Percentiles rank a stretch among this genome's conserved stretches.
Conservation (phyloP, 1,140 invertebrate species). For the Anastrepha obliqua region DNA sequence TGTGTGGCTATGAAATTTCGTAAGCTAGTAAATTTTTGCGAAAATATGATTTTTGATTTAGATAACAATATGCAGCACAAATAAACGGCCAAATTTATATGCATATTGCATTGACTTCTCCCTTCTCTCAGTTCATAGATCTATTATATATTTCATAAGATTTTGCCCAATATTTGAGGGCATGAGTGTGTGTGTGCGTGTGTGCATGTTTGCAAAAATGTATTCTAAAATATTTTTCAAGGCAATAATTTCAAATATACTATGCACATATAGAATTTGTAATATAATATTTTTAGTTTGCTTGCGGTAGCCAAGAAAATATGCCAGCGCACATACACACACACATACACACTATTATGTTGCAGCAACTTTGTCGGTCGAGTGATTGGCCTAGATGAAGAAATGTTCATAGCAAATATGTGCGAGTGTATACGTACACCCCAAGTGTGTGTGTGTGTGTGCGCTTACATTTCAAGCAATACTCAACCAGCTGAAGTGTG, state of each 20-base stretch:
- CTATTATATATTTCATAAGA: conserved; percentile 4
- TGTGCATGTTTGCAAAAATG: not conserved
- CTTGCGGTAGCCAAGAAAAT: conserved; percentile 31
- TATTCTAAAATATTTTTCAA: conserved; percentile 33
- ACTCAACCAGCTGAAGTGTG: conserved; percentile 3
- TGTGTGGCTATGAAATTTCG: not conserved
- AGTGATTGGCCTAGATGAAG: not conserved
- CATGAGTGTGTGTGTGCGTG: not conserved
- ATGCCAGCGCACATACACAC: not conserved
- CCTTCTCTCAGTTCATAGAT: not conserved
- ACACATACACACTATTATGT: not conserved
- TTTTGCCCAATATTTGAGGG: not conserved
- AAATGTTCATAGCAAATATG: not conserved
- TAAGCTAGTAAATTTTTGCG: conserved; percentile 23
- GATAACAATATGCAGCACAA: conserved; percentile 18
- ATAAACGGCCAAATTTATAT: conserved; percentile 42
- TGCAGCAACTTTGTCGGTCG: not conserved
- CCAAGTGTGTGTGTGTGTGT: not conserved
- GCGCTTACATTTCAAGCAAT: not conserved
- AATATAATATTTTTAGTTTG: conserved; percentile 33
- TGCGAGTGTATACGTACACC: not conserved
- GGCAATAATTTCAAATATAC: conserved; percentile 14
- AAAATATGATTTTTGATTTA: conserved; percentile 41
- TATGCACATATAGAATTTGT: conserved; percentile 18
- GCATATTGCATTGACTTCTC: conserved; percentile 35